Conservation (phyloP, 2,888 invertebrate species). For the Cyclophora punctaria region DNA sequence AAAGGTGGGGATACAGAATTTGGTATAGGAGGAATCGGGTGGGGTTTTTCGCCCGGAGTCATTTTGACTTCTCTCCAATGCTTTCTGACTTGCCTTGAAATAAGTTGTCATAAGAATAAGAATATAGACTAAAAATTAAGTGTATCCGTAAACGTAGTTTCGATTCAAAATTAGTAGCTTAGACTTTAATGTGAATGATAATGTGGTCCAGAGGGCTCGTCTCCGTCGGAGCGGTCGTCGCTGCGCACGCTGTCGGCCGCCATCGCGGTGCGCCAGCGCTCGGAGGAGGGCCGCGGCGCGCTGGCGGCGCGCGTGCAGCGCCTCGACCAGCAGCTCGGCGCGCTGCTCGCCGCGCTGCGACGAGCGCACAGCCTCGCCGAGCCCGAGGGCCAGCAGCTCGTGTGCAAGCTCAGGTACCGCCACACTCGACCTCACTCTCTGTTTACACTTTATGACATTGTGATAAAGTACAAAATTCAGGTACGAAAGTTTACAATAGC, state of each 20-base stretch:
- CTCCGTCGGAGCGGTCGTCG: slow-evolving; percentile 77
- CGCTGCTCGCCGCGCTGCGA: slow-evolving; percentile 75
- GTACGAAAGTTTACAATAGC: too few relatives aligned
- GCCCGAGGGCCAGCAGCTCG: slow-evolving; percentile 67
- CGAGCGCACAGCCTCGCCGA: slow-evolving; percentile 62
- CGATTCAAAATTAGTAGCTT: too few relatives aligned
- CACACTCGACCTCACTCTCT: slow-evolving; percentile 9
- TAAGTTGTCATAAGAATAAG: too few relatives aligned
- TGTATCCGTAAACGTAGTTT: too few relatives aligned
- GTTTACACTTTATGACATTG: too few relatives aligned
- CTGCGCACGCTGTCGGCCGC: slow-evolving; percentile 86
- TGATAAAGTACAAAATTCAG: too few relatives aligned
- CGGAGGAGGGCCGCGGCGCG: slow-evolving; percentile 70
- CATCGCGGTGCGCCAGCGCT: slow-evolving; percentile 81
- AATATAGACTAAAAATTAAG: too few relatives aligned
- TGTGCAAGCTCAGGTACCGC: slow-evolving; percentile 69
- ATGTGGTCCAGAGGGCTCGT: slow-evolving; percentile 32
- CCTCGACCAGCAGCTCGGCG: slow-evolving; percentile 81
- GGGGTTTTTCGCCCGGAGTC: too few relatives aligned
- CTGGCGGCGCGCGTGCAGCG: slow-evolving; percentile 42
- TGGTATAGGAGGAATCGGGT: too few relatives aligned
- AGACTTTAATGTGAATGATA: not conserved
- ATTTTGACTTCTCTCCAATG: too few relatives aligned
- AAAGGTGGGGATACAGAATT: too few relatives aligned
- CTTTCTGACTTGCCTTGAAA: too few relatives aligned